Evolutionary conservation across 2,888 invertebrate genomes (phyloP), one percentile per base, ranked within the genome.

Genomic region (Sphaeridia pumilis): DNA sequence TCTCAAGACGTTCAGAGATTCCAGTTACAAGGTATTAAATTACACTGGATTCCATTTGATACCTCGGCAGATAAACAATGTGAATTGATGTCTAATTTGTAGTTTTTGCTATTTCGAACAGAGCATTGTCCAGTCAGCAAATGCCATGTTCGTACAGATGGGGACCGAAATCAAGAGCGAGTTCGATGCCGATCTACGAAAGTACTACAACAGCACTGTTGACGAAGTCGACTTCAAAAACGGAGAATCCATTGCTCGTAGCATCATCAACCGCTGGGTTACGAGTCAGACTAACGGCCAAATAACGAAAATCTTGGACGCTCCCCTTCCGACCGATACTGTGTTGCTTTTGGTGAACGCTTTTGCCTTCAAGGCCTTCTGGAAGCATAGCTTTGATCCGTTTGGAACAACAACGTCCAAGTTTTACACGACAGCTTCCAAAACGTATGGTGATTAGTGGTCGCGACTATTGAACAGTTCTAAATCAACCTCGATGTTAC

Each of bases 351-450:
- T 67, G n/a, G 64, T 66, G n/a, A 66, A 66, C 47, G 66, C 65
- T 7, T 50, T 66, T 5, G 58, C 64, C 1, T 49, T 67, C 49
- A 58, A 61, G 38, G 66, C 67, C 14, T 54, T 61, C 12, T 68
- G 68, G 68, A 60, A 66, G 28, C 58, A 63, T 38, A 65, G 65
- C 27, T 68, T 68, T 55, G 66, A 67, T 46, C 64, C 63, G 4
- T 54, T 61, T 2, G 58, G 65, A 46, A 67, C 68, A 0, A 66
- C 67, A 27, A 56, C 66, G 34, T 67, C 66, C 20, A 61, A 65
- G 14, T 68, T 67, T 47, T 63, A 67, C 58, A 61, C 59, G 52
- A 44, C 59, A 50, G 48, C 61, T 49, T 52, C 58, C 54, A 51
- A 60, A 47, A 65, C 65, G 62, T 58, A 36, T 25, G 42, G 4